Conservation (phyloP, 1,140 invertebrate species). For the Ceratosolen solmsi region DNA sequence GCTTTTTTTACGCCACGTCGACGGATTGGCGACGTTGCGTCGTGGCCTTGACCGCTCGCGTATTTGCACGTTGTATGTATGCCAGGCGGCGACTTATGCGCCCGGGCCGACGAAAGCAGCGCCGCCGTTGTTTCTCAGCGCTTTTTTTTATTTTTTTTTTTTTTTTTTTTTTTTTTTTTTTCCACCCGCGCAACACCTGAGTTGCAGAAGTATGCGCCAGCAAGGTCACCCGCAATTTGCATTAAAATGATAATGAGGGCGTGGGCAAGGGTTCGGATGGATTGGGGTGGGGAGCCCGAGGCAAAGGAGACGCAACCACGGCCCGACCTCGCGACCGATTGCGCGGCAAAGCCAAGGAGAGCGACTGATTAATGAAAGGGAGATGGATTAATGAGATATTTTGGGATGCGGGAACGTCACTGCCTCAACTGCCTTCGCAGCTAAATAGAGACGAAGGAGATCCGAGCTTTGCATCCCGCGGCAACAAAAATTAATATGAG, state of each 20-base stretch:
- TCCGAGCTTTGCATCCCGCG: background rate
- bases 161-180: too few relatives aligned
- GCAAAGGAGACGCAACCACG: too few relatives aligned
- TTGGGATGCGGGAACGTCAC: background rate
- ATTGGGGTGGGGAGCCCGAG: too few relatives aligned
- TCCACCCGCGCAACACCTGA: background rate
- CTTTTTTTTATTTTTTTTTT: too few relatives aligned
- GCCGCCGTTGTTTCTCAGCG: too few relatives aligned
- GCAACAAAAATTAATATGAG: background rate
- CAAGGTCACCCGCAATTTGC: slow-evolving; percentile 4
- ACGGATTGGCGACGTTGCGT: background rate
- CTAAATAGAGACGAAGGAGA: background rate
- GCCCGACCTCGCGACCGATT: too few relatives aligned
- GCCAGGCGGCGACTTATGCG: background rate
- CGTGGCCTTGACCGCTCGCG: slow-evolving; percentile 37
- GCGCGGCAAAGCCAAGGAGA: too few relatives aligned
- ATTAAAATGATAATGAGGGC: background rate
- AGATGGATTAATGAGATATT: background rate
- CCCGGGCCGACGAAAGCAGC: background rate
- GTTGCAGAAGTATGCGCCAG: background rate
- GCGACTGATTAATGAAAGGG: too few relatives aligned
- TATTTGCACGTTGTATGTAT: background rate
- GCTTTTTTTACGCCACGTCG: background rate
- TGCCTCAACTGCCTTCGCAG: background rate
- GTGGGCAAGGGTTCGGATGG: too few relatives aligned